Percentiles rank a stretch among this genome's conserved stretches.
Conservation (phyloP, 2,113 vertebrate species). For the Psammodynastes pulverulentus region DNA sequence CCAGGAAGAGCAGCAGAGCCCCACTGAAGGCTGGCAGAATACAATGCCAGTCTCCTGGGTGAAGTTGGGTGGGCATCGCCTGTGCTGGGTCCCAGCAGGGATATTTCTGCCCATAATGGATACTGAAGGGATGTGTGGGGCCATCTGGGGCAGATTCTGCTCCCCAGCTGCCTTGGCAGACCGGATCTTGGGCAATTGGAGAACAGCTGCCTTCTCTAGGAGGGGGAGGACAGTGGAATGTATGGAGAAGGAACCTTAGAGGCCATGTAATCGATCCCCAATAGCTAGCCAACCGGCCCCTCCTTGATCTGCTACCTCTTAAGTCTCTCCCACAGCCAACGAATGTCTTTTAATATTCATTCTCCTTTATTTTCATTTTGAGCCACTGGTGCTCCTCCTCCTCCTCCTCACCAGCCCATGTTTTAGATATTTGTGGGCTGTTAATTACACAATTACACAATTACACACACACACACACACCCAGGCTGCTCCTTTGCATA, state of each 20-base stretch:
- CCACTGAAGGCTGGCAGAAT: background rate
- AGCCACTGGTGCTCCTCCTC: background rate
- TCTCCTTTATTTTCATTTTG: background rate
- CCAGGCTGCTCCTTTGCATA: background rate
- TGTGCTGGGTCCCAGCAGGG: too few species aligned
- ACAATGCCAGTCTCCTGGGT: background rate
- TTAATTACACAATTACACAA: too few species aligned
- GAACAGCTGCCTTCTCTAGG: background rate
- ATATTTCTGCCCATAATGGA: background rate
- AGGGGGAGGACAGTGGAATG: background rate
- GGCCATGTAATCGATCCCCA: background rate
- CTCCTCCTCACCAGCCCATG: background rate
- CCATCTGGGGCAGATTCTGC: background rate
- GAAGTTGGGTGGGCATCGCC: background rate
- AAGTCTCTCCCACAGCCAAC: background rate
- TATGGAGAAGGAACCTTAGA: background rate
- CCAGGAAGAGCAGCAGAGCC: background rate
- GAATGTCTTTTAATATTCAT: background rate
- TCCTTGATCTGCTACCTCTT: background rate
- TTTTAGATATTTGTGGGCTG: background rate
- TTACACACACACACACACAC: too few species aligned
- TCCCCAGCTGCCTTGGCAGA: background rate
- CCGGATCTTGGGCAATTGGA: too few species aligned
- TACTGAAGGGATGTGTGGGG: background rate
- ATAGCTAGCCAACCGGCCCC: background rate